These are phyloP conservation scores for Thalassaphorura encarpata DNA, from an alignment of 1,140 invertebrate genomes.

Conservation along the genomic window DNA sequence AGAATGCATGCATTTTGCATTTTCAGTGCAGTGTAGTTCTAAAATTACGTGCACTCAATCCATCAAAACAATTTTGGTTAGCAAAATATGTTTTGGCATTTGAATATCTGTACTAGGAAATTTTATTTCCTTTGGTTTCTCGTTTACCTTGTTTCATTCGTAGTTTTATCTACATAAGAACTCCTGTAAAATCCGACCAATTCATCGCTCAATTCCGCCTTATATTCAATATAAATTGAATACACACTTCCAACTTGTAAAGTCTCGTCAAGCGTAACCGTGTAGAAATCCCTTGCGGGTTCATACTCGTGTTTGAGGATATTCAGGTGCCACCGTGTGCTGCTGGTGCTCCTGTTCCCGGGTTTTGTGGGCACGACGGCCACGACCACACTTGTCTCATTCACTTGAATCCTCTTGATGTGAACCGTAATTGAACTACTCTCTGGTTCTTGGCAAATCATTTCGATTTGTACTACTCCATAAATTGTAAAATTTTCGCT, in stretches of 20 bases:
- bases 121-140: neutral
- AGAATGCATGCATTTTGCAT: no score
- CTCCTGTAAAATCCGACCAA: constrained; percentile 74
- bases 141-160: constrained; percentile 46
- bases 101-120: no score
- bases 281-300: constrained; percentile 17
- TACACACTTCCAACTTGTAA: constrained; percentile 12
- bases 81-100: no score
- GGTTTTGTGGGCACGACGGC: constrained; percentile 32
- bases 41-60: constrained; percentile 7
- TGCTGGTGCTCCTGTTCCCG: neutral
- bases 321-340: neutral
- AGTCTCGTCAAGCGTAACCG: neutral
- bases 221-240: constrained; percentile 12
- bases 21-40: no score
- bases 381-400: constrained; percentile 45
- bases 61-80: no score
- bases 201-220: constrained; percentile 10
- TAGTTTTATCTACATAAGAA: constrained; percentile 56
- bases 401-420: constrained; percentile 53
- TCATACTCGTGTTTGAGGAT: constrained; percentile 12
- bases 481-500: constrained; percentile 63
- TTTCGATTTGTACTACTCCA: constrained; percentile 55
- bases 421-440: constrained; percentile 64
- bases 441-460: constrained; percentile 54